Percentiles rank a stretch among this genome's conserved stretches.
These are phyloP conservation scores for Pristionchus maxplancki DNA, from an alignment of 2,888 invertebrate genomes.

Conservation along the genomic window DNA sequence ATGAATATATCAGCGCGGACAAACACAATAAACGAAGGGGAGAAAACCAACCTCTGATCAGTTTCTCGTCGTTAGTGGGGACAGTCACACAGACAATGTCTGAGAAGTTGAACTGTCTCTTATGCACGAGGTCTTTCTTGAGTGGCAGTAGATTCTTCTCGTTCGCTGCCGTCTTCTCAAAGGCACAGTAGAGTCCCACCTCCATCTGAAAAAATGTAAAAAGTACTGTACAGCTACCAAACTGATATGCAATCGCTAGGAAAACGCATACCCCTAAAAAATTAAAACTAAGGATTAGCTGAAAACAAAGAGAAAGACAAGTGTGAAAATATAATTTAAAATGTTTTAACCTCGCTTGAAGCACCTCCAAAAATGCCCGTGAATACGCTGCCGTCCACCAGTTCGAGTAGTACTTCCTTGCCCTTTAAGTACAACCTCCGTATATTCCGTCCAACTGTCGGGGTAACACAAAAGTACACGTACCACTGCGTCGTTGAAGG, in stretches of 20 bases:
- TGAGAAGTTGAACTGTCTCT: conserved; percentile 57
- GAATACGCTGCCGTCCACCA: conserved; percentile 53
- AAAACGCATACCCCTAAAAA: background rate
- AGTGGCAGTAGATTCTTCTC: conserved; percentile 57
- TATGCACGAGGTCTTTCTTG: conserved; percentile 55
- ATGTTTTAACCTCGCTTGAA: conserved; percentile 16
- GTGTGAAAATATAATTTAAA: background rate
- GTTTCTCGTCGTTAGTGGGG: conserved; percentile 55
- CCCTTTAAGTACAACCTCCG: conserved; percentile 52
- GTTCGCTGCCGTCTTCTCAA: conserved; percentile 57
- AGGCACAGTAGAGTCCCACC: conserved; percentile 55
- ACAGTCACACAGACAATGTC: conserved; percentile 59
- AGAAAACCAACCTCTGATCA: conserved; percentile 30
- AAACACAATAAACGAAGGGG: background rate
- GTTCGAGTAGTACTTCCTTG: conserved; percentile 54
- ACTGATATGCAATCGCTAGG: background rate
- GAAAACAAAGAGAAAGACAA: too few relatives aligned
- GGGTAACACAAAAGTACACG: conserved; percentile 24
- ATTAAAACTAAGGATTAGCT: too few relatives aligned
- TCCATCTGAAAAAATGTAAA: conserved; percentile 47
- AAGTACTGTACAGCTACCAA: background rate
- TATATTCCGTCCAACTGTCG: background rate
- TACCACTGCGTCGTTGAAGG: conserved; percentile 49
- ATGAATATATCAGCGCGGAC: too few relatives aligned
- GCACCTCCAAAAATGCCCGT: conserved; percentile 54